These are phyloP conservation scores for Potorous gilbertii DNA, from an alignment of 2,797 vertebrate genomes.

Conservation along the genomic window DNA sequence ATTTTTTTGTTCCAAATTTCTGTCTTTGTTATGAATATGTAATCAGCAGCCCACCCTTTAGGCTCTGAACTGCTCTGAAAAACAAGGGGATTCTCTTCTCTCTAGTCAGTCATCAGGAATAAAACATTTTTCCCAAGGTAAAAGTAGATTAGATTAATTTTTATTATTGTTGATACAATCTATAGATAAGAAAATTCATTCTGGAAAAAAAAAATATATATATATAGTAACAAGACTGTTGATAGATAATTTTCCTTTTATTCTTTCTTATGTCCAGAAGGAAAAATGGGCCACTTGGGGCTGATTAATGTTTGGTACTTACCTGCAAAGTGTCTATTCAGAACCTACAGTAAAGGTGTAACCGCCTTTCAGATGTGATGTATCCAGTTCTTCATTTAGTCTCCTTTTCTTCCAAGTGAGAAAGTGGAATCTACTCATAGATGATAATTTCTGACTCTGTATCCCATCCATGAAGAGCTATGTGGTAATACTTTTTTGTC, in stretches of 20 bases:
- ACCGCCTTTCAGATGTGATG: neutral
- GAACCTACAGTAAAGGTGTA: neutral
- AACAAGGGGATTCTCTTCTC: conserved; percentile 13
- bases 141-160: conserved; percentile 30
- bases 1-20: neutral
- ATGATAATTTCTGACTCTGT: neutral
- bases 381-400: neutral
- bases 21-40: neutral
- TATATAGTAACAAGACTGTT: neutral
- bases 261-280: conserved; percentile 9
- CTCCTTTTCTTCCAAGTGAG: neutral
- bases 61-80: neutral
- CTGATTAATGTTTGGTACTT: conserved; percentile 21
- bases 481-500: neutral
- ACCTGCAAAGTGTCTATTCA: conserved; percentile 4
- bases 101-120: conserved; percentile 1
- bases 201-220: neutral
- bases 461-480: neutral
- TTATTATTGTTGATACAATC: neutral
- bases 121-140: conserved; percentile 21
- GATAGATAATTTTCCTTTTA: neutral
- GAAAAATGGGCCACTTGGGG: neutral
- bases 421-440: neutral
- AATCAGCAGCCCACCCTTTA: neutral
- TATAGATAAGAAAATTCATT: neutral